Conservation (phyloP, 2,888 invertebrate genomes). For the Sicus ferrugineus region DNA sequence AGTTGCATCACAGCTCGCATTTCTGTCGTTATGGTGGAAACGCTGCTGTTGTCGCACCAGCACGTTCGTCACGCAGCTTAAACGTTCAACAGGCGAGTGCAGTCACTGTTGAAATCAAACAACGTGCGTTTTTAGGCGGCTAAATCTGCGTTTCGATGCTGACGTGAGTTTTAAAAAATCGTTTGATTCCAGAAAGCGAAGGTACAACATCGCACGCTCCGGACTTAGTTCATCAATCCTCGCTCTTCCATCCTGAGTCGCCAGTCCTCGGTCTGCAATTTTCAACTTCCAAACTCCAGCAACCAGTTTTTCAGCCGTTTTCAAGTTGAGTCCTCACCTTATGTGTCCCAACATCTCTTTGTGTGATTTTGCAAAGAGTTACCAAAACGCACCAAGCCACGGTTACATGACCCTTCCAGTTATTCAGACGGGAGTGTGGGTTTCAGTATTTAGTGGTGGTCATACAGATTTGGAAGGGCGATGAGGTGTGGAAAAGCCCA, state of each 20-base stretch:
- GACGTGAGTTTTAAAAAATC: not conserved
- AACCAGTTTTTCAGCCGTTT: no score
- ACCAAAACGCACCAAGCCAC: no score
- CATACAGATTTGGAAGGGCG: no score
- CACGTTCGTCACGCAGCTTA: not conserved
- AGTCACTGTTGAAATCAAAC: conserved; percentile 11
- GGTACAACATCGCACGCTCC: not conserved
- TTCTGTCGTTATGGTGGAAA: not conserved
- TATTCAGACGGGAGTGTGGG: no score
- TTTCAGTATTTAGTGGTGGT: no score
- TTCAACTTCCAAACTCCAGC: no score
- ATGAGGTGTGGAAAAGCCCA: no score
- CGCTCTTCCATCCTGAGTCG: not conserved
- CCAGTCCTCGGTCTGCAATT: not conserved
- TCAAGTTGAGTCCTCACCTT: no score
- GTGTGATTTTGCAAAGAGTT: no score
- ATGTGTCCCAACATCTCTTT: no score
- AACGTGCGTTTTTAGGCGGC: not conserved
- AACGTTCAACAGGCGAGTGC: not conserved
- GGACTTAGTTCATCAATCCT: not conserved
- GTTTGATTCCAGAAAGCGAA: not conserved
- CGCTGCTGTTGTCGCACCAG: not conserved
- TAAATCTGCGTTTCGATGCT: not conserved
- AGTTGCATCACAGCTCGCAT: conserved; percentile 26
- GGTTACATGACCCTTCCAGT: no score